phyloP scores from a whole-genome alignment of 2,888 invertebrate genomes.

The Leptinotarsa haldemani region DNA sequence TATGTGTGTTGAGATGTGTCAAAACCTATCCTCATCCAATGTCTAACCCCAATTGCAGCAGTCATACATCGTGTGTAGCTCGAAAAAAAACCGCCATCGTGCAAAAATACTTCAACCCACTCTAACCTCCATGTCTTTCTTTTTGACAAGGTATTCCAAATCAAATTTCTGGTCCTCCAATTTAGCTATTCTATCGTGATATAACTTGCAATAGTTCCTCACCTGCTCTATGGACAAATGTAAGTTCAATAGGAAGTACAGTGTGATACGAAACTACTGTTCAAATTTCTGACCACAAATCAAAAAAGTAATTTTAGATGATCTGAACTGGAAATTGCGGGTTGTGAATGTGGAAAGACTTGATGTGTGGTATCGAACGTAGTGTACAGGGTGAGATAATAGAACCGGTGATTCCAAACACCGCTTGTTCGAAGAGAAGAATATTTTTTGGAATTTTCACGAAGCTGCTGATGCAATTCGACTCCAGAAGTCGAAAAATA shows the following conservation, averaged over 20 bases:
- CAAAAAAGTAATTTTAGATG: neutral
- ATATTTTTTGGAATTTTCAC: neutral
- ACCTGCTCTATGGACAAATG: slow-evolving; percentile 72
- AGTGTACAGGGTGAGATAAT: neutral
- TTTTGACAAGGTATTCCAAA: slow-evolving; percentile 97
- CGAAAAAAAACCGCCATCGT: slow-evolving; percentile 30
- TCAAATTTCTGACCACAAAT: neutral
- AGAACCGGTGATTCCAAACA: neutral
- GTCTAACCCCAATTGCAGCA: slow-evolving; percentile 22
- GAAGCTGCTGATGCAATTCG: neutral
- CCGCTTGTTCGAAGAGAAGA: neutral
- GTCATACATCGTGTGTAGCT: slow-evolving; percentile 27
- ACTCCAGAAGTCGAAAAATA: neutral
- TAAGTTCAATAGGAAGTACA: slow-evolving; percentile 20
- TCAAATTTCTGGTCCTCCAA: slow-evolving; percentile 98
- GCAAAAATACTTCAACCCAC: slow-evolving; percentile 31
- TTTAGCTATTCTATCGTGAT: slow-evolving; percentile 87
- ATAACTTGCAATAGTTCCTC: slow-evolving; percentile 82
- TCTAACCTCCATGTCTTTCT: slow-evolving; percentile 98
- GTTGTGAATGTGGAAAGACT: neutral
- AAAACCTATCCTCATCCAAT: slow-evolving; percentile 21
- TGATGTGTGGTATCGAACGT: slow-evolving; percentile 1
- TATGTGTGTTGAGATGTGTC: neutral
- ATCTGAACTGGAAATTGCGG: neutral
- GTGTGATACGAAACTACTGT: neutral